These are phyloP conservation scores for Drosophila parabipectinata DNA, from an alignment of 1,140 invertebrate genomes.

Conservation along the genomic window DNA sequence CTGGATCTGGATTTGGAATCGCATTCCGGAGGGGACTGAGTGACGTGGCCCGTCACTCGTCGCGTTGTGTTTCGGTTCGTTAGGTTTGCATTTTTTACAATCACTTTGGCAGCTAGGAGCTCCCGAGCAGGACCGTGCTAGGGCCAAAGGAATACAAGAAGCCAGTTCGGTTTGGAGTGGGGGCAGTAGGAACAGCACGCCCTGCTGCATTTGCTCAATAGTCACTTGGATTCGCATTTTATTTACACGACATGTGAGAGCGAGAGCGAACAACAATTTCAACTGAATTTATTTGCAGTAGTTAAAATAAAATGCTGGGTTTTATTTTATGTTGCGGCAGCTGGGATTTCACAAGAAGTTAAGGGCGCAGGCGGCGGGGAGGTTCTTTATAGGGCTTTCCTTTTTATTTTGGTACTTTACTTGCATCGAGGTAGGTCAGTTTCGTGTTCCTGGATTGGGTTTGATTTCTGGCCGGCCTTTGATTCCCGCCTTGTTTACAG, in stretches of 20 bases:
- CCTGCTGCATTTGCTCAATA: constrained; percentile 66
- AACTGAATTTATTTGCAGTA: constrained; percentile 74
- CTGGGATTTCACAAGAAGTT: constrained; percentile 37
- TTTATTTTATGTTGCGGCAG: constrained; percentile 66
- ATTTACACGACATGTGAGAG: constrained; percentile 75
- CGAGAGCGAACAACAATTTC: constrained; percentile 61
- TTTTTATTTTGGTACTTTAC: constrained; percentile 42
- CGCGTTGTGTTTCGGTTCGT: constrained; percentile 80
- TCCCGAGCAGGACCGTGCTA: constrained; percentile 18
- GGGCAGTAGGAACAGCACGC: constrained; percentile 23
- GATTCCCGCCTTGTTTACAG: constrained; percentile 46
- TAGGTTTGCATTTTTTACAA: constrained; percentile 81
- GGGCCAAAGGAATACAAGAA: constrained; percentile 1
- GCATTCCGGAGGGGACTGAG: constrained; percentile 30
- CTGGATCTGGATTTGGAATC: constrained; percentile 15
- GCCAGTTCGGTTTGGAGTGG: not conserved
- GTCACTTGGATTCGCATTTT: constrained; percentile 76
- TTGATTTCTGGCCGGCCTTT: constrained; percentile 50
- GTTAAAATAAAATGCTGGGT: constrained; percentile 76
- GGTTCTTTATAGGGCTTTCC: constrained; percentile 26
- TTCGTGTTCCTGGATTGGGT: constrained; percentile 1
- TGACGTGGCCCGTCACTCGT: constrained; percentile 68
- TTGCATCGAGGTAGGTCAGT: constrained; percentile 31
- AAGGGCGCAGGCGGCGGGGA: constrained; percentile 7
- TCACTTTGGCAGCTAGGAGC: constrained; percentile 62